Base-by-base conservation (phyloP, 2,797 vertebrate species). In the Cichlasoma orientale region DNA sequence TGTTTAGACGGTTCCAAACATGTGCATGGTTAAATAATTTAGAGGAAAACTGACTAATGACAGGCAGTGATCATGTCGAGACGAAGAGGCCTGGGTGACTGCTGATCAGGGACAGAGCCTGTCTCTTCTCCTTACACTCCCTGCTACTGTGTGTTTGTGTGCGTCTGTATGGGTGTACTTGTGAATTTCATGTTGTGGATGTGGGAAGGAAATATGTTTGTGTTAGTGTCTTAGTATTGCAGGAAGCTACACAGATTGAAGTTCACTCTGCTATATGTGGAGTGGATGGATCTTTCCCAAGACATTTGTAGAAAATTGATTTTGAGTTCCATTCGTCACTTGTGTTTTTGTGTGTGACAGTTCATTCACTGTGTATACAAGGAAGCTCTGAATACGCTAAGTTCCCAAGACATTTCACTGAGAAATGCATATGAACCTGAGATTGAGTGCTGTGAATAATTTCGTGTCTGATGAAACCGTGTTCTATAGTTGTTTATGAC, bases 1-100 rank as follows among this genome's bases (percentile, higher is more conserved):
- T 95, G 95, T 95, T 96, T 95, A 95, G 95, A 94, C 84, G 84
- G 79, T 83, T 93, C 92, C 90, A 94, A 95, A 96, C 95, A 96
- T 93, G 94, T 93, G 94, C 95, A 94, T 54, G 84, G 90, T 84
- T 95, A 93, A 96, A 96, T 96, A 94, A 96, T 96, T 96, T 90
- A 96, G 77, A 82, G 87, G 87, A 68, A 85, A 94, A 93, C 95
- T 91, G 94, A 93, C 94, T 95, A 95, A 95, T 95, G 94, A 96
- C 95, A 95, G 92, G 92, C 93, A 95, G 93, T 92, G 93, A 93
- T 95, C 95, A 91, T 95, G 95, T 95, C 81, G 93, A 93, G 94
- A 93, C 89, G 92, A 86, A 83, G 92, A 91, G 91, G 92, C 89
- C 89, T 90, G 91, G 89, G 90, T 93, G 94, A 93, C 91, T 93